A percentile compares a stretch with the other conserved stretches of the same genome.
These are phyloP conservation scores for Taenioides sp. DNA, from an alignment of 2,797 vertebrate genomes.

Conservation along the genomic window DNA sequence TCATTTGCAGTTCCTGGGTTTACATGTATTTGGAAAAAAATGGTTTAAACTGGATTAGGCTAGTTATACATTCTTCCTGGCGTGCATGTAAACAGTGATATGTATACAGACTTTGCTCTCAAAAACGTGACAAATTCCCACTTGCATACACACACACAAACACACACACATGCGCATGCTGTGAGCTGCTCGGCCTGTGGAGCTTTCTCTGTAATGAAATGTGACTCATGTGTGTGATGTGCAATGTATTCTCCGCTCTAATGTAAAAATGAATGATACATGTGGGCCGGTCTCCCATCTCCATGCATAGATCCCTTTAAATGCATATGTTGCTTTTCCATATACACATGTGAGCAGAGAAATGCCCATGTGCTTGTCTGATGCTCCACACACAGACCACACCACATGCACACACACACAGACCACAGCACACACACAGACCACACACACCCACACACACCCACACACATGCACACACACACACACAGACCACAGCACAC, in stretches of 20 bases:
- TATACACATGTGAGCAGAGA: constrained; percentile 62
- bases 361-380: constrained; percentile 45
- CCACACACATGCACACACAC: too few species aligned
- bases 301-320: constrained; percentile 71
- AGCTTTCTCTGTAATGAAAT: background rate
- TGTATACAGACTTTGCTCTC: too few species aligned
- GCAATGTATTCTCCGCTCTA: constrained; percentile 63
- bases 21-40: too few species aligned
- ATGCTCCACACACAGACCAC: constrained; percentile 1
- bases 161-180: background rate
- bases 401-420: constrained; percentile 19
- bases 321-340: constrained; percentile 67
- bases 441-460: too few species aligned
- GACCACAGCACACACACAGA: constrained; percentile 54
- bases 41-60: too few species aligned
- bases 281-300: constrained; percentile 56
- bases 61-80: too few species aligned
- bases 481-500: too few species aligned
- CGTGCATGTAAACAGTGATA: too few species aligned
- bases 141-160: background rate
- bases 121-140: background rate
- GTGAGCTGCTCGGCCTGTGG: background rate
- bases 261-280: constrained; percentile 65
- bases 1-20: too few species aligned
- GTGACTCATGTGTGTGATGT: background rate